Evolutionary conservation across 2,113 vertebrate genomes (phyloP).

Genomic region (Lagopus muta): DNA sequence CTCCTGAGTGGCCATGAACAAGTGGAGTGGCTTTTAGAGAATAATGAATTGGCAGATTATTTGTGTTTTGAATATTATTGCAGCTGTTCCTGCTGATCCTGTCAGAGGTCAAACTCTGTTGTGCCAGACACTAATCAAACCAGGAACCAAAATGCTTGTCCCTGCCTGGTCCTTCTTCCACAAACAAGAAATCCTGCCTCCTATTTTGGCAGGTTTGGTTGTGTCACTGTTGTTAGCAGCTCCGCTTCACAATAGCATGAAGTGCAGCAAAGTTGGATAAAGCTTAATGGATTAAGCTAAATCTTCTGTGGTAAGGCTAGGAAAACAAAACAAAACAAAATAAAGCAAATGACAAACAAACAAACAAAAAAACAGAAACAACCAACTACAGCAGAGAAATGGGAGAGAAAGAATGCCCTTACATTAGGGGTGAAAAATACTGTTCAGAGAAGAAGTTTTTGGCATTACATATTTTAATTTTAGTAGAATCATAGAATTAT

Average conservation of each 20-base stretch:
- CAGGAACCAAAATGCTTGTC: background rate
- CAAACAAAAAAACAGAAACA: too few species aligned
- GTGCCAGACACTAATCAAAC: background rate
- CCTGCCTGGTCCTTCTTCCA: background rate
- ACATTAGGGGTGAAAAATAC: background rate
- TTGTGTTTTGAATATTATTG: constrained; percentile 43
- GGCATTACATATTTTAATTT: background rate
- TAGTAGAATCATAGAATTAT: too few species aligned
- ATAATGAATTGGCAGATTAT: constrained; percentile 20
- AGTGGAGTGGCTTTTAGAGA: constrained; percentile 22
- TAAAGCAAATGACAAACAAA: too few species aligned
- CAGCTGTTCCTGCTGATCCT: constrained; percentile 1
- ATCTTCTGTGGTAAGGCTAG: background rate
- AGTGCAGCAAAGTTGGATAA: background rate
- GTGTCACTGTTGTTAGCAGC: background rate
- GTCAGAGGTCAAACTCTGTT: background rate
- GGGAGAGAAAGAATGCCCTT: background rate
- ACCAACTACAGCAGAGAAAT: background rate
- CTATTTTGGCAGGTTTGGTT: background rate
- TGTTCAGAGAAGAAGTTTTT: background rate
- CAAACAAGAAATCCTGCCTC: background rate
- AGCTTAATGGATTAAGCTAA: background rate
- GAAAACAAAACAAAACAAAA: background rate
- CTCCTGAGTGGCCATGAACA: constrained; percentile 6
- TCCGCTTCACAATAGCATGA: background rate